Evolutionary conservation across 2,888 invertebrate genomes (phyloP).

Genomic region (Drosophila pegasa): DNA sequence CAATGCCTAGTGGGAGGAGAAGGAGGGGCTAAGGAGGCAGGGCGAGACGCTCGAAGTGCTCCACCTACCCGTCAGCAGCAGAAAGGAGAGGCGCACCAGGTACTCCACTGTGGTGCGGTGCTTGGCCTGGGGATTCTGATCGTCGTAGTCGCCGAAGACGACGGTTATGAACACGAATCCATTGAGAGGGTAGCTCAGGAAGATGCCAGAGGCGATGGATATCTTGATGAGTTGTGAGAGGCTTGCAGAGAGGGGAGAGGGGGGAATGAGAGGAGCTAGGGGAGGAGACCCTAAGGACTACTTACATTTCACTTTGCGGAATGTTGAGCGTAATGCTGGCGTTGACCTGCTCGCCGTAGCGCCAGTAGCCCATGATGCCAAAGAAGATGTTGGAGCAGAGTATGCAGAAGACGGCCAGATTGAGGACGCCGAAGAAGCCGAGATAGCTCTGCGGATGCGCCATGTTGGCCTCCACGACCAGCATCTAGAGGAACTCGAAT

Average conservation of each 20-base stretch:
- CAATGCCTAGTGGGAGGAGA: constrained; percentile 44
- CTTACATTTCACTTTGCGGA: constrained; percentile 89
- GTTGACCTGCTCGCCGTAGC: constrained; percentile 89
- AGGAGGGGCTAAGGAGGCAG: background rate
- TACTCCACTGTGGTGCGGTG: constrained; percentile 26
- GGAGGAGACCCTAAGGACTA: constrained; percentile 26
- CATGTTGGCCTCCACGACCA: constrained; percentile 98
- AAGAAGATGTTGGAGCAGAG: constrained; percentile 90
- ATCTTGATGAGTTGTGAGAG: constrained; percentile 91
- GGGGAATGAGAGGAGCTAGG: background rate
- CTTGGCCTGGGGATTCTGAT: background rate
- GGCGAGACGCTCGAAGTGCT: background rate
- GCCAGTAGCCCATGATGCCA: constrained; percentile 96
- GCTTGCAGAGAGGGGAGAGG: constrained; percentile 83
- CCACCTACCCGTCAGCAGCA: constrained; percentile 47
- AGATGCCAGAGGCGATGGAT: constrained; percentile 93
- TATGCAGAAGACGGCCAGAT: constrained; percentile 93
- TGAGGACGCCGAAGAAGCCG: constrained; percentile 94
- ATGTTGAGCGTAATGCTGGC: constrained; percentile 95
- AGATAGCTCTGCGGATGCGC: constrained; percentile 93
- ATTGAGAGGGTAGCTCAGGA: constrained; percentile 96
- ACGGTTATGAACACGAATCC: constrained; percentile 98
- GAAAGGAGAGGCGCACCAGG: constrained; percentile 46
- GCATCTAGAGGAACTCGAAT: constrained; percentile 87
- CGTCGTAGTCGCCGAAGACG: constrained; percentile 87